phyloP scores from a whole-genome alignment of 2,888 invertebrate species.

The Drymonia ruficornis region DNA sequence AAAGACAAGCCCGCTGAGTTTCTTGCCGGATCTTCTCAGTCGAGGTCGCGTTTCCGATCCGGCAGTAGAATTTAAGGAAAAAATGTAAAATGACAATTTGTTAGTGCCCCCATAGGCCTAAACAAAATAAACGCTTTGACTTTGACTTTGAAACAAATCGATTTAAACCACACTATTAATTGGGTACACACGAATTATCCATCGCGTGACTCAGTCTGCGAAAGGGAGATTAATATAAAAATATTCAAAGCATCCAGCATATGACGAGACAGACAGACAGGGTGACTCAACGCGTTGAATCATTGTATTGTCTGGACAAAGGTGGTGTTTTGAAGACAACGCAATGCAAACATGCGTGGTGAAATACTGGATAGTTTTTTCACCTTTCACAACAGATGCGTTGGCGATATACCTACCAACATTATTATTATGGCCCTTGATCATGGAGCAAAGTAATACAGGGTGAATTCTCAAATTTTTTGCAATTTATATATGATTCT shows the following conservation, averaged over 20 bases:
- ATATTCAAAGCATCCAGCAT: slow-evolving; percentile 29
- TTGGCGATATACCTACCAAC: not conserved
- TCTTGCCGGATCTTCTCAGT: too few species aligned
- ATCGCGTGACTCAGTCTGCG: slow-evolving; percentile 41
- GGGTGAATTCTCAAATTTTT: too few species aligned
- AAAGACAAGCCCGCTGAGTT: too few species aligned
- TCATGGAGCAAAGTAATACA: too few species aligned
- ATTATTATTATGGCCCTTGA: too few species aligned
- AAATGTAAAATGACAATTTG: too few species aligned
- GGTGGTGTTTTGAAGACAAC: slow-evolving; percentile 3
- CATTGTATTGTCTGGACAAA: slow-evolving; percentile 41
- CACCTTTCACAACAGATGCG: slow-evolving; percentile 12
- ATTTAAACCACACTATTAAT: slow-evolving; percentile 26
- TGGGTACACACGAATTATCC: slow-evolving; percentile 23
- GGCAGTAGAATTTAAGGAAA: too few species aligned
- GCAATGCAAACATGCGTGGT: not conserved
- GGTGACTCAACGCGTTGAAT: slow-evolving; percentile 46
- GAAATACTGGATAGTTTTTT: slow-evolving; percentile 6
- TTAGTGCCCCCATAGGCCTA: too few species aligned
- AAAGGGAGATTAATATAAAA: slow-evolving; percentile 45
- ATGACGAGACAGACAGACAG: slow-evolving; percentile 31
- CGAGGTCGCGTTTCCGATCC: too few species aligned
- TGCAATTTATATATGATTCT: too few species aligned
- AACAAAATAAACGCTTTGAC: too few species aligned
- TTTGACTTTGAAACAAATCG: too few species aligned